Base-by-base conservation (phyloP, 2,797 vertebrate species). In the Lutjanus argentimaculatus region DNA sequence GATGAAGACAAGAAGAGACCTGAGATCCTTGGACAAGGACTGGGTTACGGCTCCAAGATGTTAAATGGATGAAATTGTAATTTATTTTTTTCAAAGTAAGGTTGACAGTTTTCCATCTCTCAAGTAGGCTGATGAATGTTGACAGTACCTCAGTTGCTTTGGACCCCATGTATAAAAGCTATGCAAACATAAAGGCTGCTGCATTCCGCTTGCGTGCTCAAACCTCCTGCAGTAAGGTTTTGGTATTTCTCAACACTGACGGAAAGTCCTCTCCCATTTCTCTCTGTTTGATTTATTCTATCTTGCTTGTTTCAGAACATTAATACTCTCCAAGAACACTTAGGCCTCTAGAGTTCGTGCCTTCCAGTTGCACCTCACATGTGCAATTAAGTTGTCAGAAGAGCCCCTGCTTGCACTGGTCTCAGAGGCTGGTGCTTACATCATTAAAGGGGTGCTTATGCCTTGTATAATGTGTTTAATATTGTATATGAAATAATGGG, bases 331-430 rank as follows among this genome's bases (percentile, higher is more conserved):
- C 88, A 89, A 92, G 82, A 91, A 85, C 80, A 78, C 85, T 87
- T 71, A 80, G 73, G 82, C 80, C 87, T 85, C 65, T 69, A 43
- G 75, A 77, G 77, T 77, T 83, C 58, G 73, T 83, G 85, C 88
- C 85, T 83, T 89, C 84, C 91, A 92, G 86, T 91, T 93, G 90
- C 85, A 85, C 85, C 84, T 93, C 91, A 90, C 85, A 83, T 93
- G 88, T 91, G 85, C 81, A 93, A 85, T 93, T 93, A 91, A 91
- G 82, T 85, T 92, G 89, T 93, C 88, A 90, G 80, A 85, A 71
- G 86, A 88, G 88, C 90, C 67, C 82, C 83, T 74, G 67, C 83
- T 80, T 70, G 70, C 17, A 16, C 83, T 81, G 85, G 82, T 87
- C 64, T 78, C 75, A 59, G 77, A 84, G 80, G 79, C 71, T 77